Evolutionary conservation across 2,797 vertebrate genomes (phyloP).

Genomic region (Sarcoramphus papa): DNA sequence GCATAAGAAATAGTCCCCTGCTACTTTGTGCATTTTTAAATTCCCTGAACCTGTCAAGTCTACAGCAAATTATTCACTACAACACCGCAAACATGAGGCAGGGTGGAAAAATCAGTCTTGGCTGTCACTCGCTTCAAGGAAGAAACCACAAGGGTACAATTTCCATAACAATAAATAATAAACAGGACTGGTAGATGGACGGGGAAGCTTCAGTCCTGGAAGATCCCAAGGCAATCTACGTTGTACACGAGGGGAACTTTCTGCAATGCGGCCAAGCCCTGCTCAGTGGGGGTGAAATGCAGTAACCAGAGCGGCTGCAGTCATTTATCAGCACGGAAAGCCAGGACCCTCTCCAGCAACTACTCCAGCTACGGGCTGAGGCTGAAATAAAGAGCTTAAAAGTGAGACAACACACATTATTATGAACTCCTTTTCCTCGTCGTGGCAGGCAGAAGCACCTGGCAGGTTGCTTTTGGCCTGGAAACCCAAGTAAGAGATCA

Average conservation of each 20-base stretch:
- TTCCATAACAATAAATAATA: constrained; percentile 29
- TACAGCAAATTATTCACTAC: not conserved
- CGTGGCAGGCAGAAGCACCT: not conserved
- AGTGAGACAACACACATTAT: not conserved
- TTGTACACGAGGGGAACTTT: not conserved
- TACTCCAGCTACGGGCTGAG: not conserved
- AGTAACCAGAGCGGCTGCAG: not conserved
- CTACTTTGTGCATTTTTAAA: not conserved
- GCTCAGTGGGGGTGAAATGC: not conserved
- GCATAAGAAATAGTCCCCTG: not conserved
- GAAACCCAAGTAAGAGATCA: not conserved
- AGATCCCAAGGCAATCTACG: not conserved
- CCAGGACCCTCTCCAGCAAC: not conserved
- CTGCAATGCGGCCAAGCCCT: not conserved
- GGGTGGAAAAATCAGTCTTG: not conserved
- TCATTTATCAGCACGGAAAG: not conserved
- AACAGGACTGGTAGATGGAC: not conserved
- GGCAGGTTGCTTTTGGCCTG: not conserved
- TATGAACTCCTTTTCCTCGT: not conserved
- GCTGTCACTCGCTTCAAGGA: not conserved
- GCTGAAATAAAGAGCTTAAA: not conserved
- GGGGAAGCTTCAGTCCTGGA: not conserved
- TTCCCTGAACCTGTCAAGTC: not conserved
- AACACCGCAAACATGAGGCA: not conserved
- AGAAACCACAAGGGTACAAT: not conserved